A percentile compares a stretch with the other conserved stretches of the same genome.
Conservation (phyloP, 2,888 invertebrate genomes). For the Melitaea athalia region DNA sequence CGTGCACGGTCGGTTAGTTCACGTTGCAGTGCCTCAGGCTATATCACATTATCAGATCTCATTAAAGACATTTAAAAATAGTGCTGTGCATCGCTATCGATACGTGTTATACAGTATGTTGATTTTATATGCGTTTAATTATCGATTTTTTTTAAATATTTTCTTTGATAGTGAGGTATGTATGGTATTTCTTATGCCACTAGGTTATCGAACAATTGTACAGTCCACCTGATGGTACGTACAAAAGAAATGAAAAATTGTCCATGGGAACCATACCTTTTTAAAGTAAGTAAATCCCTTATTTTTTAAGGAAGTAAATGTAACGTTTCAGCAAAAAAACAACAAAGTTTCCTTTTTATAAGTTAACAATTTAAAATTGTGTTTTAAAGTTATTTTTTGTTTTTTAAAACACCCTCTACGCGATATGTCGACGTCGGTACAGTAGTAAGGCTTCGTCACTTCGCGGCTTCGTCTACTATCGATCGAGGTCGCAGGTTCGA, state of each 20-base stretch:
- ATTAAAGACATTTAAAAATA: constrained; percentile 40
- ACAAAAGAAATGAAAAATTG: too few species aligned
- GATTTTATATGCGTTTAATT: background rate
- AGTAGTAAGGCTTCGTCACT: constrained; percentile 44
- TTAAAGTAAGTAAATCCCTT: too few species aligned
- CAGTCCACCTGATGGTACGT: too few species aligned
- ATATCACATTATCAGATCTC: constrained; percentile 39
- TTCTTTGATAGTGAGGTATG: background rate
- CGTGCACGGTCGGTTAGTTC: constrained; percentile 2
- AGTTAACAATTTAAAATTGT: background rate
- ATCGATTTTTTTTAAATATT: background rate
- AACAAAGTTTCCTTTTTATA: background rate
- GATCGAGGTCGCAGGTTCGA: constrained; percentile 51
- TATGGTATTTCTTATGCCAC: too few species aligned
- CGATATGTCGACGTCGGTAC: constrained; percentile 26
- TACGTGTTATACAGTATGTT: constrained; percentile 26
- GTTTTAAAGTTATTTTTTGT: background rate
- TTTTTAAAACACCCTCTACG: constrained; percentile 22
- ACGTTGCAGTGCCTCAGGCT: constrained; percentile 34
- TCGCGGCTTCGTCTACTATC: constrained; percentile 69
- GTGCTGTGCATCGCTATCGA: constrained; percentile 29
- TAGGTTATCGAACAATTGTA: too few species aligned
- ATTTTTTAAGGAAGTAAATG: too few species aligned
- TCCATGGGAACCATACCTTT: too few species aligned
- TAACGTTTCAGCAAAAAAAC: background rate